These are phyloP conservation scores for Scopus umbretta DNA, from an alignment of 2,113 vertebrate genomes.

Conservation along the genomic window DNA sequence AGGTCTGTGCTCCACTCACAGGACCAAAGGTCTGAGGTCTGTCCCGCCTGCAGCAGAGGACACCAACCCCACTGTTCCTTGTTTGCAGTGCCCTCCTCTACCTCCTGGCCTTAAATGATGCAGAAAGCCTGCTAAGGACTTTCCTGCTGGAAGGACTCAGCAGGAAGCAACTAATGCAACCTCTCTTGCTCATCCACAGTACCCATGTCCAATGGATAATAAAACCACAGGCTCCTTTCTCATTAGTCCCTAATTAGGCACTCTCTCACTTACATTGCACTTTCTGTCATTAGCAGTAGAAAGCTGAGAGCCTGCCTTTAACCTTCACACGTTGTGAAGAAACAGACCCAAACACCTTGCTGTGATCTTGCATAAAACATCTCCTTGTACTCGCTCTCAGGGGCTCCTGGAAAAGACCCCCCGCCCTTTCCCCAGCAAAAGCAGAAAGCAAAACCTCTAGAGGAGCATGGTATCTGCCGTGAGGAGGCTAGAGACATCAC, in stretches of 20 bases:
- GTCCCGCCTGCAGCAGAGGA: background rate
- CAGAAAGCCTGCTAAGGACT: slow-evolving; percentile 15
- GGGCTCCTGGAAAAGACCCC: background rate
- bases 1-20: accelerated
- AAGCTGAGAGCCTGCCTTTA: slow-evolving; percentile 9
- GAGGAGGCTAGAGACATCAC: background rate
- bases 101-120: background rate
- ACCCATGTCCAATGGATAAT: background rate
- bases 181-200: background rate
- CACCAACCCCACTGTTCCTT: background rate
- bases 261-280: background rate
- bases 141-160: background rate
- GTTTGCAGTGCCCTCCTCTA: background rate
- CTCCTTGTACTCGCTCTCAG: background rate
- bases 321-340: background rate
- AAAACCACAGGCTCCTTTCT: slow-evolving; percentile 39
- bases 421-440: background rate
- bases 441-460: background rate
- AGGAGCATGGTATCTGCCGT: background rate
- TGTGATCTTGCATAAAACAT: background rate
- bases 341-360: background rate
- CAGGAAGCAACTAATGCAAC: slow-evolving; percentile 22
- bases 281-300: background rate
- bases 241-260: slow-evolving; percentile 34
- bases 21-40: background rate